Evolutionary conservation across 1,140 invertebrate genomes (phyloP), one percentile per base, ranked within the genome.

Genomic region (Leptonema lineaticorne): DNA sequence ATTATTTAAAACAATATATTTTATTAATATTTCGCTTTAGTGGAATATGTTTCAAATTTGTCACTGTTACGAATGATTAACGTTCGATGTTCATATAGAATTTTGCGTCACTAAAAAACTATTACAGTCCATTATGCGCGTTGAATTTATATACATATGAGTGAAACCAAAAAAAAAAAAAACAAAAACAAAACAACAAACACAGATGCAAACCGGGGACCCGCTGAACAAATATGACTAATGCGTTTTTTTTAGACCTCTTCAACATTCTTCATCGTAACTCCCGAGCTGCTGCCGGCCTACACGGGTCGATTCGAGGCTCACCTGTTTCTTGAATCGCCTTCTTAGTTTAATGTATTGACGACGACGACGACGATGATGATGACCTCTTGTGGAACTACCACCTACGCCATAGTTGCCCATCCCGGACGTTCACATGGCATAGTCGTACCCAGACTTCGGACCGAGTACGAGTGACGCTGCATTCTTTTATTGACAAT

Each of bases 401-500:
- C 57, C 57, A 33, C 57, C 57, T 59, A 59, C 57, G 33, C 57
- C n/a, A 14, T 53, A 20, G 50, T 53, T 20, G 50, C 22, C 50
- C 50, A 53, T 53, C 50, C 33, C 57, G 57, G 57, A 59, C 57
- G 57, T 59, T 59, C 57, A 59, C 57, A 59, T 59, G 48, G 6
- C 20, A 14, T 14, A 4, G 20, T n/a, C n/a, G n/a, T n/a, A n/a
- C n/a, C n/a, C n/a, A n/a, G 33, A 37, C 33, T 7, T n/a, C 7
- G 33, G n/a, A n/a, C n/a, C n/a, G n/a, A 37, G n/a, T n/a, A n/a
- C n/a, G n/a, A n/a, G n/a, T 27, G 57, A 59, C 28, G 33, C 57
- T 59, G 57, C 57, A 59, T 59, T 59, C 57, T 59, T 59, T 59
- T 59, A 59, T 59, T 30, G 57, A 59, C 57, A 59, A 59, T 59